Percentiles rank a stretch among this genome's conserved stretches.
Evolutionary conservation across 2,113 vertebrate genomes (phyloP).

Genomic region (Forbesichthys papilliferus): DNA sequence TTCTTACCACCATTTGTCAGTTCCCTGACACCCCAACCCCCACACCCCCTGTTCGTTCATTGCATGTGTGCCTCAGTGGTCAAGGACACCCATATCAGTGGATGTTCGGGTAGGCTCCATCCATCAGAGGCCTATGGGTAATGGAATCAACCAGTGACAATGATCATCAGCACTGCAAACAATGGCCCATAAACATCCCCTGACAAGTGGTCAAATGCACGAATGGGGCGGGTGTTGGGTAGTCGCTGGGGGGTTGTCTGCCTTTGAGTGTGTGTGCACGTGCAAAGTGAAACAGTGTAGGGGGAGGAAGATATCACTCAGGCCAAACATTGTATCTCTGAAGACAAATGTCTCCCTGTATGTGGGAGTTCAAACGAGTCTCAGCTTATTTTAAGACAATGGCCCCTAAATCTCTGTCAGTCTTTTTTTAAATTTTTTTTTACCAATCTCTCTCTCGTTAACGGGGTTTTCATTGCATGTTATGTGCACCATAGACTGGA

Average conservation of each 20-base stretch:
- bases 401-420: not conserved
- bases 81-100: slow-evolving; percentile 78
- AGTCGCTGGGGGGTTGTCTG: slow-evolving; percentile 20
- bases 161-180: slow-evolving; percentile 80
- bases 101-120: slow-evolving; percentile 69
- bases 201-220: slow-evolving; percentile 70
- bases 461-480: slow-evolving; percentile 10
- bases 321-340: slow-evolving; percentile 21
- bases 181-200: slow-evolving; percentile 78
- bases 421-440: slow-evolving; percentile 10
- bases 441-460: not conserved
- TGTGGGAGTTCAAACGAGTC: slow-evolving; percentile 49
- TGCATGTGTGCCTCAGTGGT: slow-evolving; percentile 64
- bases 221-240: slow-evolving; percentile 33
- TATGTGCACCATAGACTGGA: too few relatives aligned
- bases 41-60: slow-evolving; percentile 27
- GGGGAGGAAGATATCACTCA: slow-evolving; percentile 39
- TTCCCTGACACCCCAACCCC: not conserved
- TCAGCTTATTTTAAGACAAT: slow-evolving; percentile 30
- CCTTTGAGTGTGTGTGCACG: slow-evolving; percentile 12
- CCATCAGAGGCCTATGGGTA: slow-evolving; percentile 76
- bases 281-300: not conserved
- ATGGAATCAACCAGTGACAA: slow-evolving; percentile 79
- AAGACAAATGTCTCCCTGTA: slow-evolving; percentile 51
- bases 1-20: slow-evolving; percentile 1